phyloP scores from a whole-genome alignment of 2,888 invertebrate genomes.

The Neoaliturus tenellus region DNA sequence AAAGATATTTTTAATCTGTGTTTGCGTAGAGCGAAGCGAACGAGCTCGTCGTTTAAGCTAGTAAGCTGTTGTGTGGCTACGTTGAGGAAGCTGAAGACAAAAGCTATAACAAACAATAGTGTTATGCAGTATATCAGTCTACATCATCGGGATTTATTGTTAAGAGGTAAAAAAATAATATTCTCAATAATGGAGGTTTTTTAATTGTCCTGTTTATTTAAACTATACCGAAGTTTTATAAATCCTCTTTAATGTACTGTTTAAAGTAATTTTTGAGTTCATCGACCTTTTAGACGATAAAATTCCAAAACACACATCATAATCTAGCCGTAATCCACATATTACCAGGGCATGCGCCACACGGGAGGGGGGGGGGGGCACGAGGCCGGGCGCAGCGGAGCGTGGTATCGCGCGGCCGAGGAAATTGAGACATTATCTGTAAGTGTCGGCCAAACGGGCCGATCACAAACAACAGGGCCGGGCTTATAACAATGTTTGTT shows the following conservation, averaged over 20 bases:
- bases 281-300: slow-evolving; percentile 4
- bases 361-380: neutral
- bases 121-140: too few relatives aligned
- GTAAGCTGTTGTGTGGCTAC: too few relatives aligned
- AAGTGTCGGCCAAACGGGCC: slow-evolving; percentile 33
- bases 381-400: slow-evolving; percentile 17
- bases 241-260: too few relatives aligned
- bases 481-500: slow-evolving; percentile 40
- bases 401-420: slow-evolving; percentile 13
- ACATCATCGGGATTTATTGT: too few relatives aligned
- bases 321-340: slow-evolving; percentile 9
- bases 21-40: too few relatives aligned
- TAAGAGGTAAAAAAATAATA: too few relatives aligned
- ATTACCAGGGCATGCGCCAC: neutral
- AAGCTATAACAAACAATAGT: too few relatives aligned
- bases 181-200: too few relatives aligned
- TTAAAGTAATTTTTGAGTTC: neutral
- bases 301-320: slow-evolving; percentile 10
- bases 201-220: neutral
- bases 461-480: slow-evolving; percentile 24
- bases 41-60: too few relatives aligned
- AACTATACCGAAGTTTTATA: neutral
- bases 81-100: too few relatives aligned
- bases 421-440: slow-evolving; percentile 51
- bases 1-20: too few relatives aligned